A percentile compares a stretch with the other conserved stretches of the same genome.
These are phyloP conservation scores for Montipora capricornis DNA, from an alignment of 64 coral and sea anemone species.

Conservation along the genomic window DNA sequence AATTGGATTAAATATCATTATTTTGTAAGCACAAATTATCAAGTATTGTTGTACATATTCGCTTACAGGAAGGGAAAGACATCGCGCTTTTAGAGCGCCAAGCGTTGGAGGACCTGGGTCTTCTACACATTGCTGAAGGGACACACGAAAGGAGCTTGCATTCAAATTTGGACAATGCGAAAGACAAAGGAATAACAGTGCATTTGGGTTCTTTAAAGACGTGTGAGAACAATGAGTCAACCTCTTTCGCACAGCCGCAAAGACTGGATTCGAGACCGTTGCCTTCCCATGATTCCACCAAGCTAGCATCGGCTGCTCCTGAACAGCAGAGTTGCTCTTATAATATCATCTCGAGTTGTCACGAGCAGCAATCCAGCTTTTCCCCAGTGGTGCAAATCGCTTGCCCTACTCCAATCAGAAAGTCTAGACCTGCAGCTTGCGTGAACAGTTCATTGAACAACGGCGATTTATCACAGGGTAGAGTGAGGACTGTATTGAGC, in stretches of 20 bases:
- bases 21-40: no score
- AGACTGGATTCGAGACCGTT: not conserved
- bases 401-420: not conserved
- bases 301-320: no score
- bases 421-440: not conserved
- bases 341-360: not conserved
- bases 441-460: not conserved
- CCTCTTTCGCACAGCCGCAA: not conserved
- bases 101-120: slow-evolving; percentile 24
- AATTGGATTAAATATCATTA: no score
- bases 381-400: not conserved
- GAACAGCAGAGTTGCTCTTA: not conserved
- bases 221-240: not conserved
- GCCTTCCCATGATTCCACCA: not conserved
- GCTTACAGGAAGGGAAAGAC: slow-evolving; percentile 4
- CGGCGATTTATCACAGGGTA: no score
- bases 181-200: not conserved
- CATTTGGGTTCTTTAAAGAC: not conserved
- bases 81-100: not conserved
- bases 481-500: not conserved
- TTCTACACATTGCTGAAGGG: not conserved
- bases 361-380: not conserved
- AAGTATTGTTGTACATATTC: no score
- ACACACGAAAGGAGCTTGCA: not conserved
- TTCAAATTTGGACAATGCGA: not conserved